These are phyloP conservation scores for Lamprotornis superbus DNA, from an alignment of 2,113 vertebrate species.

Conservation along the genomic window DNA sequence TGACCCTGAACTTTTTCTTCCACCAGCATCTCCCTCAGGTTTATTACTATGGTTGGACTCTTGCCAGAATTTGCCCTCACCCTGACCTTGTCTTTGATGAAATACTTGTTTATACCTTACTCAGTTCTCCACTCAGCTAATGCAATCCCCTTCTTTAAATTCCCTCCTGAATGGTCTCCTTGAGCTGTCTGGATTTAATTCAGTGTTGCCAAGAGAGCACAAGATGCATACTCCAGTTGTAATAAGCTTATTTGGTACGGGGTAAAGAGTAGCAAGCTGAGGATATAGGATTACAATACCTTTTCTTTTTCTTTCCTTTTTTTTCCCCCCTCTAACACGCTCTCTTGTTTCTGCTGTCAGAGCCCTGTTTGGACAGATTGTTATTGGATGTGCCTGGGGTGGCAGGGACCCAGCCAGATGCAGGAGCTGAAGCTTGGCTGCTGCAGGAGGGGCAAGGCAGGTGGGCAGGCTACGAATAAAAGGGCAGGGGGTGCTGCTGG, in stretches of 20 bases:
- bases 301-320: not conserved
- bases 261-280: slow-evolving; percentile 4
- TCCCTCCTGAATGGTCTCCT: slow-evolving; percentile 11
- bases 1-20: slow-evolving; percentile 50
- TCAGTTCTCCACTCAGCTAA: not conserved
- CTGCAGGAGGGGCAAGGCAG: not conserved
- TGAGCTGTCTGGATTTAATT: slow-evolving; percentile 28
- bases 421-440: not conserved
- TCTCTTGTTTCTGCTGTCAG: not conserved
- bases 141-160: not conserved
- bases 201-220: not conserved
- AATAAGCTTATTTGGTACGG: not conserved
- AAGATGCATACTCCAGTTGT: not conserved
- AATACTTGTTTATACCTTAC: slow-evolving; percentile 48
- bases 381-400: not conserved
- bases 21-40: not conserved
- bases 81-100: slow-evolving; percentile 35
- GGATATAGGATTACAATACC: not conserved
- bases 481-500: not conserved
- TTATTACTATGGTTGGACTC: slow-evolving; percentile 4
- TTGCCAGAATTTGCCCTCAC: slow-evolving; percentile 34
- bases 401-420: not conserved
- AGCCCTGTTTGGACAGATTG: not conserved
- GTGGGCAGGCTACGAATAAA: not conserved
- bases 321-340: fast-evolving